Evolutionary conservation across 2,797 vertebrate species (phyloP), one percentile per base, ranked within the genome.

Genomic region (Lacerta agilis): DNA sequence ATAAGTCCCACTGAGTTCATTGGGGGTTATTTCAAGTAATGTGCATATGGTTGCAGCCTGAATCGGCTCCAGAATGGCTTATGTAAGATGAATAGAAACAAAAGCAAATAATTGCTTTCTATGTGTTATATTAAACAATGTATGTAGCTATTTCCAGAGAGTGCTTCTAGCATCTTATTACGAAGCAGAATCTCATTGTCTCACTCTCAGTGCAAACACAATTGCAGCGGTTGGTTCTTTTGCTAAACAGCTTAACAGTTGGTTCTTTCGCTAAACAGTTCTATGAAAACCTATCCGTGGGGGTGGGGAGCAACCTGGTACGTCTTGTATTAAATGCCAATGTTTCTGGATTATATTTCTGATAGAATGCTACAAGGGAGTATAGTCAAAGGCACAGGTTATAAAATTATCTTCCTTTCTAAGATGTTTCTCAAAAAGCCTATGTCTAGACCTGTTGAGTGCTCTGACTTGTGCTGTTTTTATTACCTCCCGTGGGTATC

Each of bases 221-320:
- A 41, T 33, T 89, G 45, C n/a, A 91, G n/a, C 13, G 49, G 82
- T 77, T 66, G 55, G 0, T 90, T 1, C 15, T 67, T 94, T 89
- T 72, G 83, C 67, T 58, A 1, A 20, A 33, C 38, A 41, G 38
- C n/a, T 75, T n/a, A n/a, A n/a, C n/a, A n/a, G 82, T 77, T 66
- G 55, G 0, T 90, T 1, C 15, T 67, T 94, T 89, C 72, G 83
- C 67, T 85, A 3, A 49, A 33, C 33, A 43, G 38, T 41, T 41
- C 38, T 41, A 41, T 5, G 38, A 41, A 41, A 41, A 41, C 38
- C 38, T 41, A 41, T 41, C 38, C 38, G 5, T 41, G 38, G 5
- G 38, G 38, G 5, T 41, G 5, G 38, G 5, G 38, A 41, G 5
- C 38, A 41, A 5, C 38, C 38, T 41, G 38, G 38, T 41, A 41